Percentiles rank a stretch among this genome's conserved stretches.
Conservation (phyloP, 2,113 vertebrate species). For the Atractosteus spatula region DNA sequence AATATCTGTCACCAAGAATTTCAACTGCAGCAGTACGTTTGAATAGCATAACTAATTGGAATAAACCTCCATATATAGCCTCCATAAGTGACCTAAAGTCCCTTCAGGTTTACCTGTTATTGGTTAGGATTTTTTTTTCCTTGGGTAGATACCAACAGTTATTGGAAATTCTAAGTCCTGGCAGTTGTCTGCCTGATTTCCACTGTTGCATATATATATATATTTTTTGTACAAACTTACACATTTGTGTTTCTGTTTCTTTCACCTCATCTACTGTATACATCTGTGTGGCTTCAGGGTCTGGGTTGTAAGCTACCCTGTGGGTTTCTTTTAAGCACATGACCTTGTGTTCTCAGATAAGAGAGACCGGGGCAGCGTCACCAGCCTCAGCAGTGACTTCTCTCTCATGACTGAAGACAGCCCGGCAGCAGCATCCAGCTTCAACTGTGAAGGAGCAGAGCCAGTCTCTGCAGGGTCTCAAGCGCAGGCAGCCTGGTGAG, state of each 20-base stretch:
- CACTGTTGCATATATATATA: no score
- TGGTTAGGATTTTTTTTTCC: no score
- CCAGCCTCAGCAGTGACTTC: conserved; percentile 93
- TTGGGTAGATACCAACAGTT: no score
- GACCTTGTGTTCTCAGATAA: conserved; percentile 63
- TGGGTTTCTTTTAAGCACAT: background rate
- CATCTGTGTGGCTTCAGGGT: no score
- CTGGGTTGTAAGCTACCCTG: background rate
- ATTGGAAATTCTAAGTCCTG: no score
- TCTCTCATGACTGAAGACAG: conserved; percentile 88
- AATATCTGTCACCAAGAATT: no score
- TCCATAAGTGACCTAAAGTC: no score
- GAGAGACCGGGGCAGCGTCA: conserved; percentile 87
- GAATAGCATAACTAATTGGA: no score
- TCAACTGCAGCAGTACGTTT: no score
- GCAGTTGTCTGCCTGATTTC: no score
- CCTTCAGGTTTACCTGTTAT: no score
- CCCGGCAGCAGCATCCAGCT: conserved; percentile 69
- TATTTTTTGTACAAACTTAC: background rate
- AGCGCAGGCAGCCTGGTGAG: conserved; percentile 81
- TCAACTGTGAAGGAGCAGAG: conserved; percentile 78
- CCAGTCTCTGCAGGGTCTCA: conserved; percentile 70
- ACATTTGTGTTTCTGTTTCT: background rate
- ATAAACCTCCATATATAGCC: no score
- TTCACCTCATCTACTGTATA: background rate